Conservation (phyloP, 2,888 invertebrate species). For the Chymomyza fuscimana region DNA sequence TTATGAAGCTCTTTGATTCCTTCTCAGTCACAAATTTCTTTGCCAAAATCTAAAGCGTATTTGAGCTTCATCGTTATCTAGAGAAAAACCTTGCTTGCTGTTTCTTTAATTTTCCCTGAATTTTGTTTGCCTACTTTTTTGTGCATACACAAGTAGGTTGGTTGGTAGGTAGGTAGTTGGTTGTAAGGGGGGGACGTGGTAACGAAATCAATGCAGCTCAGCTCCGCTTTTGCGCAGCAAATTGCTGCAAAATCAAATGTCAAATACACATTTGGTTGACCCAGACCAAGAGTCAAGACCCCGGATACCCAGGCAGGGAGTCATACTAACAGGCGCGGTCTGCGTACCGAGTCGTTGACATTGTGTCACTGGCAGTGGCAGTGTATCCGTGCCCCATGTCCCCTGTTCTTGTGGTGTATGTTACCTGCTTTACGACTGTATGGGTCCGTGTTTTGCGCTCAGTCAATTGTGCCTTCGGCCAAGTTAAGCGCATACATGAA, state of each 20-base stretch:
- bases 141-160: slow-evolving; percentile 20
- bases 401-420: background rate
- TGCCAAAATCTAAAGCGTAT: background rate
- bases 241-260: slow-evolving; percentile 64
- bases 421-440: background rate
- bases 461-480: slow-evolving; percentile 43
- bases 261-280: slow-evolving; percentile 64
- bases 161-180: background rate
- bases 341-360: background rate
- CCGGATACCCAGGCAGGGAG: background rate
- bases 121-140: background rate
- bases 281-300: slow-evolving; percentile 36
- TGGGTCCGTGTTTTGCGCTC: background rate
- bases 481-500: slow-evolving; percentile 22
- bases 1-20: too few species aligned
- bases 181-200: background rate
- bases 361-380: background rate
- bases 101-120: background rate
- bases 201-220: slow-evolving; percentile 37
- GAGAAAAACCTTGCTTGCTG: background rate
- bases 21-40: too few species aligned
- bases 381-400: background rate
- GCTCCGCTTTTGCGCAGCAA: slow-evolving; percentile 22
- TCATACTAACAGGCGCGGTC: background rate
- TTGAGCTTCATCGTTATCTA: background rate